Conservation (phyloP, 30 jellyfish, hydroid and myxozoan species). For the Hydractinia echinata region DNA sequence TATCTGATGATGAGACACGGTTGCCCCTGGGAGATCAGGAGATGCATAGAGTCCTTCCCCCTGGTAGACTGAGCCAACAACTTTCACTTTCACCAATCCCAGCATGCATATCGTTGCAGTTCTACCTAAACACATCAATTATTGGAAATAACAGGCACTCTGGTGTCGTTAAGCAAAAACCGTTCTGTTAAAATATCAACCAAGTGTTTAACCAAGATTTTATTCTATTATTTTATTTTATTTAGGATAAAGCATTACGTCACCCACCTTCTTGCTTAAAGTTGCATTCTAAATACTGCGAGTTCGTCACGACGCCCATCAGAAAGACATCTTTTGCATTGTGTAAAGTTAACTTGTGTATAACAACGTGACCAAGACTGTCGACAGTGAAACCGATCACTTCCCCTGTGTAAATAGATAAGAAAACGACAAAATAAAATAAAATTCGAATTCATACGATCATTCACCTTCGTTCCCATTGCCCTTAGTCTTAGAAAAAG, state of each 20-base stretch:
- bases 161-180: no score
- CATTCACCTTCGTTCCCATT: no score
- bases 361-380: background rate
- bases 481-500: no score
- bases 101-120: slow-evolving; percentile 49
- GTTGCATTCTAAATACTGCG: slow-evolving; percentile 8
- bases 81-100: slow-evolving; percentile 53
- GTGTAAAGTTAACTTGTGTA: background rate
- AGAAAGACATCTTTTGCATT: background rate
- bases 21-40: slow-evolving; percentile 52
- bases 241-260: no score
- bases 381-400: background rate
- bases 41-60: slow-evolving; percentile 61
- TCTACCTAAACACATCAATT: background rate
- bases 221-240: no score
- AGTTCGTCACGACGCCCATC: background rate
- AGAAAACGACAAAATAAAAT: no score
- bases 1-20: slow-evolving; percentile 16
- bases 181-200: no score
- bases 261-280: background rate
- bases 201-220: no score
- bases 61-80: slow-evolving; percentile 44
- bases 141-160: no score
- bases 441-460: no score
- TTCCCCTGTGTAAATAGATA: background rate